Evolutionary conservation across 2,888 invertebrate genomes (phyloP).

Genomic region (Molanna angustata): DNA sequence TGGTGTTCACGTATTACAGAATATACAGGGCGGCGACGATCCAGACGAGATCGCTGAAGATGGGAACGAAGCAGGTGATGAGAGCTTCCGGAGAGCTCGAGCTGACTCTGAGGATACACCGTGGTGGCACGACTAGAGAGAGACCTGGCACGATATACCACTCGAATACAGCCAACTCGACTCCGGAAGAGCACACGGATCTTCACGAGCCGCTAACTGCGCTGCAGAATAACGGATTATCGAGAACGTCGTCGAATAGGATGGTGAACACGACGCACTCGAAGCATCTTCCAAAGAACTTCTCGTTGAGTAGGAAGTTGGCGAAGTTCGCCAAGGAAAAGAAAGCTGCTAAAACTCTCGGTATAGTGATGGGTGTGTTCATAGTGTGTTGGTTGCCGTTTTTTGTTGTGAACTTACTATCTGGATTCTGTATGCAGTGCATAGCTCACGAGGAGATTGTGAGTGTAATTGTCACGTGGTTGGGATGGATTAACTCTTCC

Average conservation of each 20-base stretch:
- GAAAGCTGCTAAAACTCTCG: slow-evolving; percentile 95
- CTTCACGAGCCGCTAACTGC: slow-evolving; percentile 71
- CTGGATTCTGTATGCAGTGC: slow-evolving; percentile 85
- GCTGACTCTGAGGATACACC: slow-evolving; percentile 87
- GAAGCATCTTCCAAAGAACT: slow-evolving; percentile 78
- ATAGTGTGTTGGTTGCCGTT: slow-evolving; percentile 98
- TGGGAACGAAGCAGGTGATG: slow-evolving; percentile 88
- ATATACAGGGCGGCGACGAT: slow-evolving; percentile 93
- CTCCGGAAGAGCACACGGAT: slow-evolving; percentile 62
- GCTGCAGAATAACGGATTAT: slow-evolving; percentile 73
- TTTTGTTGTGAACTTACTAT: slow-evolving; percentile 90
- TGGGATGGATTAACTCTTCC: slow-evolving; percentile 93
- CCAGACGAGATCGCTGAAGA: slow-evolving; percentile 85
- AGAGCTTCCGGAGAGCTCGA: slow-evolving; percentile 82
- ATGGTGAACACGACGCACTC: slow-evolving; percentile 58
- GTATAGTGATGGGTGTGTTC: slow-evolving; percentile 96
- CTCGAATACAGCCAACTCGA: slow-evolving; percentile 54
- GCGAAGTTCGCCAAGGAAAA: slow-evolving; percentile 97
- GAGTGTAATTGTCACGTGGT: slow-evolving; percentile 87
- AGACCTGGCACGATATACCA: slow-evolving; percentile 51
- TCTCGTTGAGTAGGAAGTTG: slow-evolving; percentile 87
- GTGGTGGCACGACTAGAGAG: slow-evolving; percentile 78
- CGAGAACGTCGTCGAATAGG: slow-evolving; percentile 66
- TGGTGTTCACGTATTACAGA: slow-evolving; percentile 97
- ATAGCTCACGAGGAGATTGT: slow-evolving; percentile 86